These are phyloP conservation scores for Seladonia tumulorum DNA, from an alignment of 2,888 invertebrate genomes.

Conservation along the genomic window DNA sequence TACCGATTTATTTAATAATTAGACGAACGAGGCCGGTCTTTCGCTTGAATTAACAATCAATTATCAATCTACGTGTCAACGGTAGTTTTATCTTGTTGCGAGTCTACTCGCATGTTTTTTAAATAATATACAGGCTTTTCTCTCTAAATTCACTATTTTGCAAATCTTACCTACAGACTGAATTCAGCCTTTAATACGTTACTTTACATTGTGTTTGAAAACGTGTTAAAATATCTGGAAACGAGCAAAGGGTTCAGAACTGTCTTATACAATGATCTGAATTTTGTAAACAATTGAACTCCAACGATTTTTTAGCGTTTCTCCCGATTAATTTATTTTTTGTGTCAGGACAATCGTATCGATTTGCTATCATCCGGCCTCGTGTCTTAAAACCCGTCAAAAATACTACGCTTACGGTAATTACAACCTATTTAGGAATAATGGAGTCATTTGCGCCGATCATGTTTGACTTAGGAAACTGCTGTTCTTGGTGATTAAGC, in stretches of 20 bases:
- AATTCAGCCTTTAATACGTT: background rate
- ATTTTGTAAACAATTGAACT: background rate
- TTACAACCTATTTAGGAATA: slow-evolving; percentile 56
- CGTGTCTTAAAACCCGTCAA: slow-evolving; percentile 35
- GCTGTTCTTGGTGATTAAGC: slow-evolving; percentile 83
- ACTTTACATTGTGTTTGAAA: background rate
- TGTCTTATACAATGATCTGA: background rate
- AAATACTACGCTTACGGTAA: slow-evolving; percentile 65
- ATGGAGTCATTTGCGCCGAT: slow-evolving; percentile 51
- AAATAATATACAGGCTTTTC: too few relatives aligned
- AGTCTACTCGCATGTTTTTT: background rate
- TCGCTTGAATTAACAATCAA: background rate
- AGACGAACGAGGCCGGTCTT: slow-evolving; percentile 22
- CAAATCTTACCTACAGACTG: too few relatives aligned
- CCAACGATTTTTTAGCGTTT: background rate
- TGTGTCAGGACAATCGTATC: background rate
- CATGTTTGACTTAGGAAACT: slow-evolving; percentile 82
- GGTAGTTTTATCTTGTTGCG: background rate
- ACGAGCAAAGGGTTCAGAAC: background rate
- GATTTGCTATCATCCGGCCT: background rate
- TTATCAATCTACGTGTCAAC: background rate
- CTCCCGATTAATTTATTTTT: background rate
- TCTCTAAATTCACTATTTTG: too few relatives aligned
- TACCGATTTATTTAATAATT: slow-evolving; percentile 26
- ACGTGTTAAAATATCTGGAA: background rate